Conservation (phyloP, 2,888 invertebrate species). For the Luperina nickerlii region DNA sequence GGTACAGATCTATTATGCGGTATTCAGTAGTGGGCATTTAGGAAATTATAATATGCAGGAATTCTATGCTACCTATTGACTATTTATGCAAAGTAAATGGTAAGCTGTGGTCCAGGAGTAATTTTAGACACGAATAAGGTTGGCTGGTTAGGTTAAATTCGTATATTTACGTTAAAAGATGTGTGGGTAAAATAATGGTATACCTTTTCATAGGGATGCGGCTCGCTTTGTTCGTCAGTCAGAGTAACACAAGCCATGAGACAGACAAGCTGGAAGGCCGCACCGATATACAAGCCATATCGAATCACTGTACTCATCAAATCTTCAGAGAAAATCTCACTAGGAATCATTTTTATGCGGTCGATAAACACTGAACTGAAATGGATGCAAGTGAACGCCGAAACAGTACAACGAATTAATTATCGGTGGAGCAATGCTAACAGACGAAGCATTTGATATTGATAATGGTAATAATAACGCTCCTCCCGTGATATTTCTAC, state of each 20-base stretch:
- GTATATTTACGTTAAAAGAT: slow-evolving; percentile 19
- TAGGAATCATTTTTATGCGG: slow-evolving; percentile 86
- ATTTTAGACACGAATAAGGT: neutral
- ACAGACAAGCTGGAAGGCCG: slow-evolving; percentile 96
- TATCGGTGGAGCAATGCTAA: slow-evolving; percentile 46
- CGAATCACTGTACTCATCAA: slow-evolving; percentile 93
- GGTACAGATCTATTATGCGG: neutral
- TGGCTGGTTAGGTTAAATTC: too few species aligned
- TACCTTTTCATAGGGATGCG: slow-evolving; percentile 88
- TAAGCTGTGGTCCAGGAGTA: neutral
- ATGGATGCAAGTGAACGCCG: slow-evolving; percentile 17
- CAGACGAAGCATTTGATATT: slow-evolving; percentile 44
- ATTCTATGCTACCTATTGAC: neutral
- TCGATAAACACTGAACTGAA: slow-evolving; percentile 56
- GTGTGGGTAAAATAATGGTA: neutral
- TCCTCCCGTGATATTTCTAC: slow-evolving; percentile 23
- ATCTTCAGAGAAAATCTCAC: slow-evolving; percentile 91
- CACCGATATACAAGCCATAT: slow-evolving; percentile 95
- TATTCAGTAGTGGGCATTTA: neutral
- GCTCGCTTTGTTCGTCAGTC: slow-evolving; percentile 91
- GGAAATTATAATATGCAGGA: neutral
- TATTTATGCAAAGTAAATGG: neutral
- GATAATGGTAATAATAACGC: slow-evolving; percentile 41
- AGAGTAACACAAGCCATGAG: slow-evolving; percentile 95
- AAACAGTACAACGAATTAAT: slow-evolving; percentile 7